phyloP scores from a whole-genome alignment of 2,888 invertebrate genomes.

The Drosophila atripex region DNA sequence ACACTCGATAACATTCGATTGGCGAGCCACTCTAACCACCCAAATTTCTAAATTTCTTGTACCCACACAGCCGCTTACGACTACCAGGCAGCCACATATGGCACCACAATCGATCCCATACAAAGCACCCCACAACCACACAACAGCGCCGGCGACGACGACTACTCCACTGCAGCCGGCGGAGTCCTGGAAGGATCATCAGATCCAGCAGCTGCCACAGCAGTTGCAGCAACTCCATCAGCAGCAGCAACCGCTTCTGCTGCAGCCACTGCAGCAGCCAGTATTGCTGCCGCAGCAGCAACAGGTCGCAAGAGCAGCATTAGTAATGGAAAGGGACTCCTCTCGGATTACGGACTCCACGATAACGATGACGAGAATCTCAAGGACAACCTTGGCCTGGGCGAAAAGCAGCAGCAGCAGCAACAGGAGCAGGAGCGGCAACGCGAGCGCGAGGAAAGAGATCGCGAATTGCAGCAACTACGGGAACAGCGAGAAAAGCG shows the following conservation, averaged over 20 bases:
- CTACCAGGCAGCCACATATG: slow-evolving; percentile 83
- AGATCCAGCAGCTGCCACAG: slow-evolving; percentile 26
- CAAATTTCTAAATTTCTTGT: slow-evolving; percentile 58
- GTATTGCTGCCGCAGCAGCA: slow-evolving; percentile 51
- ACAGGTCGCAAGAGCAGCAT: slow-evolving; percentile 48
- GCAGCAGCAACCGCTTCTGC: slow-evolving; percentile 24
- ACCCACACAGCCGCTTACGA: slow-evolving; percentile 81
- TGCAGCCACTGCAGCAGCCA: slow-evolving; percentile 37
- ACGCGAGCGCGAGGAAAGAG: slow-evolving; percentile 61
- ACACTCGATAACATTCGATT: slow-evolving; percentile 45
- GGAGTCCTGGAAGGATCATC: slow-evolving; percentile 68
- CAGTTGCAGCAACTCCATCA: slow-evolving; percentile 34
- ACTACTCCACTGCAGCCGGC: slow-evolving; percentile 60
- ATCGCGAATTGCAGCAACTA: slow-evolving; percentile 54
- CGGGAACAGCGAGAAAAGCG: slow-evolving; percentile 65
- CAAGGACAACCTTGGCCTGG: slow-evolving; percentile 83
- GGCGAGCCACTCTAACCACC: slow-evolving; percentile 65
- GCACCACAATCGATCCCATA: slow-evolving; percentile 78
- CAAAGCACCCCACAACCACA: slow-evolving; percentile 73
- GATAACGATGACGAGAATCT: slow-evolving; percentile 83
- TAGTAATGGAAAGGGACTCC: slow-evolving; percentile 19
- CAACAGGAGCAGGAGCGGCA: slow-evolving; percentile 54
- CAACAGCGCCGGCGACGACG: slow-evolving; percentile 62
- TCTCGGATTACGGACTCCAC: slow-evolving; percentile 74
- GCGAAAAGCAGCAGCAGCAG: slow-evolving; percentile 77